Conservation (phyloP, 2,113 vertebrate species). For the Notarius quadriscutis region DNA sequence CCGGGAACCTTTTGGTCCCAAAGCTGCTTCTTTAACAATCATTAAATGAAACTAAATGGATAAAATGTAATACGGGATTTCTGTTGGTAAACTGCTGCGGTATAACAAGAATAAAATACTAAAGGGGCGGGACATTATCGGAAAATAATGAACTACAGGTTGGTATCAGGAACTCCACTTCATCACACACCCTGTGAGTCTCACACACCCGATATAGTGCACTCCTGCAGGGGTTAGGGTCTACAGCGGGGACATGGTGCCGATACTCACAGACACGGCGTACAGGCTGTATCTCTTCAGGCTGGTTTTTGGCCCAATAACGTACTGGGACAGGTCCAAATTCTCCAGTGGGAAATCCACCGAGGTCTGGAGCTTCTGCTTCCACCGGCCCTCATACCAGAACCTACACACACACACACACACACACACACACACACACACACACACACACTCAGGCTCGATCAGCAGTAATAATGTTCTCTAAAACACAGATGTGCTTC, state of each 20-base stretch:
- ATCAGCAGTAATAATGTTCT: not conserved
- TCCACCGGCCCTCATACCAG: slow-evolving; percentile 96
- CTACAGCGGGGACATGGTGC: not conserved
- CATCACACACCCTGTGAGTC: not conserved
- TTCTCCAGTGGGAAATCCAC: slow-evolving; percentile 92
- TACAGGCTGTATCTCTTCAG: slow-evolving; percentile 91
- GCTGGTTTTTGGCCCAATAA: slow-evolving; percentile 89
- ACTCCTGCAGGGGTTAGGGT: too few relatives aligned
- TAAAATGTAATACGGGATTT: too few relatives aligned
- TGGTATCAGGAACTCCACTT: too few relatives aligned
- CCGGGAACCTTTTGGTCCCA: too few relatives aligned
- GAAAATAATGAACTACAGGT: too few relatives aligned
- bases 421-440: slow-evolving; percentile 28
- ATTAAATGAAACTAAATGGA: too few relatives aligned
- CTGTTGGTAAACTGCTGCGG: too few relatives aligned
- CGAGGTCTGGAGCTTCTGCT: slow-evolving; percentile 93
- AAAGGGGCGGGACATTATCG: too few relatives aligned
- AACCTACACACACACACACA: slow-evolving; percentile 75
- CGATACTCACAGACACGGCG: slow-evolving; percentile 90
- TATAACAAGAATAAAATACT: not conserved
- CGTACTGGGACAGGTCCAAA: slow-evolving; percentile 90
- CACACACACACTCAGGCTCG: not conserved
- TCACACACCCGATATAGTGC: not conserved
- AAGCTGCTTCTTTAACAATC: too few relatives aligned
- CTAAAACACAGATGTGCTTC: too few relatives aligned